Percentiles rank a stretch among this genome's conserved stretches.
These are phyloP conservation scores for Sorex araneus DNA, from an alignment of 2,113 vertebrate species.

Conservation along the genomic window DNA sequence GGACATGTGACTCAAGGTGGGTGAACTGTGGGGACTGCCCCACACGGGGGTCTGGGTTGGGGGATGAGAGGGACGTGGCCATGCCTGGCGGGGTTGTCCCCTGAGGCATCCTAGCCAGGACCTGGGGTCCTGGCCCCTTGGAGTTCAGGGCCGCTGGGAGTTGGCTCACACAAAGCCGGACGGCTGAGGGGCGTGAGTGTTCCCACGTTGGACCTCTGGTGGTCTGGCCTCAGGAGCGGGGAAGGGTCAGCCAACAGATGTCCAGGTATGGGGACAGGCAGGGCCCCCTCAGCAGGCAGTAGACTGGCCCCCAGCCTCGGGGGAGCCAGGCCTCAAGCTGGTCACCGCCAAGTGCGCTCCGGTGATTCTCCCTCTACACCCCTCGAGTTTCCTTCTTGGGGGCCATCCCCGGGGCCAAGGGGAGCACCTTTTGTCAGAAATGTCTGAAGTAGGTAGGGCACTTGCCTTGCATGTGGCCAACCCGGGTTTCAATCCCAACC, in stretches of 20 bases:
- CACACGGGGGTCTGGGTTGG: not conserved
- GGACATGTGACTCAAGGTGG: constrained; percentile 89
- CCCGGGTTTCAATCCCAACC: too few relatives aligned
- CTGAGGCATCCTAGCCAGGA: not conserved
- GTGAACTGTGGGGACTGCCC: not conserved
- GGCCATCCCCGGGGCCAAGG: not conserved
- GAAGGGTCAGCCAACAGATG: not conserved
- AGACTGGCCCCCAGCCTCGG: not conserved
- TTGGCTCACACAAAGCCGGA: too few relatives aligned
- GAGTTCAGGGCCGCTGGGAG: too few relatives aligned
- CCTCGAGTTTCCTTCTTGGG: constrained; percentile 27
- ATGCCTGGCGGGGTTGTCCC: not conserved
- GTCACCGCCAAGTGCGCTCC: not conserved
- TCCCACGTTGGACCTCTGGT: not conserved
- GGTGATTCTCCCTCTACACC: not conserved
- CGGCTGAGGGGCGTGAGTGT: not conserved
- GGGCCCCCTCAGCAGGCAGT: not conserved
- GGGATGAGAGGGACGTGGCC: not conserved
- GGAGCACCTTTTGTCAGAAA: not conserved
- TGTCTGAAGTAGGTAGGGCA: too few relatives aligned
- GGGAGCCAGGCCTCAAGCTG: accelerated
- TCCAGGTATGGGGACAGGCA: not conserved
- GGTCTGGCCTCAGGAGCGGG: not conserved
- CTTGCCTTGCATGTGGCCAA: too few relatives aligned
- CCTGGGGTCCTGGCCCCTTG: not conserved